Base-by-base conservation (phyloP, 2,113 vertebrate species). In the Tragelaphus strepsiceros region DNA sequence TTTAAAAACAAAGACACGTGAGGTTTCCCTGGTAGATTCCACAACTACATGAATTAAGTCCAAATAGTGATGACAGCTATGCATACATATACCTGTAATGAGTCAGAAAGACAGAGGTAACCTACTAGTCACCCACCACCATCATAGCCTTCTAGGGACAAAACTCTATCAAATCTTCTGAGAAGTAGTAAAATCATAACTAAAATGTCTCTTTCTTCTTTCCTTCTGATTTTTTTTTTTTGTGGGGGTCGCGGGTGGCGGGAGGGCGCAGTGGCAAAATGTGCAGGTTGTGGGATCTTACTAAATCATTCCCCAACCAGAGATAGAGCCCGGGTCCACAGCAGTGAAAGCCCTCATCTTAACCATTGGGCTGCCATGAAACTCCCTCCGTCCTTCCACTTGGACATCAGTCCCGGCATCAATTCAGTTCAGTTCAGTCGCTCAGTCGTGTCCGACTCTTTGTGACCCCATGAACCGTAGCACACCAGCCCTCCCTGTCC, bases 231-330 rank as follows among this genome's bases (percentile, higher is more conserved):
- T 67, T 67, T 67, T 67, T n/a, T 7, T 39, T 39, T 43, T 43
- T 43, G 5, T 5, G 1, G 43, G 43, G 43, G 43, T 43, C 5
- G 43, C 43, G 43, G 43, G 43, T 3, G 9, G 8, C 22, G 3
- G 16, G 1, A 3, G 30, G 6, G 3, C 0, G 30, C 12, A 3
- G 30, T 64, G 15, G 32, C 4, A 0, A 35, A 67, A 16, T 67
- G 8, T 35, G 16, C 32, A 67, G 32, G 16, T 67, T n/a, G 16
- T 67, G 64, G 64, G 64, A 71, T 71, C 9, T 71, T 71, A 35
- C n/a, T 71, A 35, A 35, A 71, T 35, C n/a, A 1, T 71, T 71
- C 64, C 9, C 64, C 4, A 0, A 35, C 64, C 64, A 35, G n/a
- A 21, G 64, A 71, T 11, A 71, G 64, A 71, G 35, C 32, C 64